Conservation (phyloP, 2,888 invertebrate species). For the Nineta flava region DNA sequence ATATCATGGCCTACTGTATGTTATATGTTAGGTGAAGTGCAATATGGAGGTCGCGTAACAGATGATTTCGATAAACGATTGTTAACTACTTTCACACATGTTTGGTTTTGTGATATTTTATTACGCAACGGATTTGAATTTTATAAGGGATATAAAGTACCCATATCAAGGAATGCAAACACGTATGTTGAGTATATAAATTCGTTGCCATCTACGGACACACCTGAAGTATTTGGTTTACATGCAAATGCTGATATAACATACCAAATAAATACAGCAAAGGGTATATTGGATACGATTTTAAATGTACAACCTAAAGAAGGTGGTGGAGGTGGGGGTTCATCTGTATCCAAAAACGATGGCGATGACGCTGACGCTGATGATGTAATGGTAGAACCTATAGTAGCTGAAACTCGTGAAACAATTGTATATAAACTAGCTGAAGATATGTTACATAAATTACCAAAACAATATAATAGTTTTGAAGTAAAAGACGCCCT, state of each 20-base stretch:
- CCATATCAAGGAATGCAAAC: constrained; percentile 62
- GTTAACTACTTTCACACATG: constrained; percentile 81
- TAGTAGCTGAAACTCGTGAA: constrained; percentile 61
- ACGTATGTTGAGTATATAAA: constrained; percentile 78
- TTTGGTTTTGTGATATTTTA: constrained; percentile 89
- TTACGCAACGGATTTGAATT: constrained; percentile 82
- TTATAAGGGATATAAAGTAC: constrained; percentile 84
- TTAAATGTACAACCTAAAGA: constrained; percentile 96
- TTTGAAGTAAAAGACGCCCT: constrained; percentile 84
- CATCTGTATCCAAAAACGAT: too few species aligned
- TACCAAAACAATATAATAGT: constrained; percentile 71
- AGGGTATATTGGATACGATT: constrained; percentile 80
- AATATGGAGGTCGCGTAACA: constrained; percentile 80
- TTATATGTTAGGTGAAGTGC: constrained; percentile 90
- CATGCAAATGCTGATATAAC: constrained; percentile 95
- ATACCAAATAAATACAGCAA: constrained; percentile 92
- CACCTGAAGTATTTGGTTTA: constrained; percentile 92
- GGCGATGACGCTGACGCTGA: too few species aligned
- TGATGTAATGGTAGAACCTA: too few species aligned
- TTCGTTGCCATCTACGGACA: constrained; percentile 67
- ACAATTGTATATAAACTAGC: constrained; percentile 81
- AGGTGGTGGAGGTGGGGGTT: constrained; percentile 71
- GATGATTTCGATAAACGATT: constrained; percentile 94
- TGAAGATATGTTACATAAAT: constrained; percentile 79
- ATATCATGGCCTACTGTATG: constrained; percentile 95